Percentiles rank a stretch among this genome's conserved stretches.
phyloP scores from a whole-genome alignment of 2,888 invertebrate species.

The Hoplodrina blanda region DNA sequence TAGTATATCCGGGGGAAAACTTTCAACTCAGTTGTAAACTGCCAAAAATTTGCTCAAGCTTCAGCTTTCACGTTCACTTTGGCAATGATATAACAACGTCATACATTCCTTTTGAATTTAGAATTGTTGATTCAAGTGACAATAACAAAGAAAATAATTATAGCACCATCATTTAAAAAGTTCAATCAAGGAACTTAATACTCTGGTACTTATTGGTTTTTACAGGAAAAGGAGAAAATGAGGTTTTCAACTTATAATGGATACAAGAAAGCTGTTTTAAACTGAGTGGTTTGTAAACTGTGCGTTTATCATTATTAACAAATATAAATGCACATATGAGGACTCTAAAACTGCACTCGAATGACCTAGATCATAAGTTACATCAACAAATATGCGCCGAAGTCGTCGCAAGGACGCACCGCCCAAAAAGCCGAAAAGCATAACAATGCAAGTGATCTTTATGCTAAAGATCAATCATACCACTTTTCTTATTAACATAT shows the following conservation, averaged over 20 bases:
- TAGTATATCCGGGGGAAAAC: background rate
- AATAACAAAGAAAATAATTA: background rate
- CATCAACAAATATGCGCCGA: slow-evolving; percentile 39
- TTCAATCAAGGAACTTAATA: background rate
- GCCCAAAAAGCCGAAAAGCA: slow-evolving; percentile 75
- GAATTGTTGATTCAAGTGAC: slow-evolving; percentile 2
- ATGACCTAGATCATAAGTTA: slow-evolving; percentile 32
- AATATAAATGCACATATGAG: background rate
- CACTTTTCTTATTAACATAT: slow-evolving; percentile 74
- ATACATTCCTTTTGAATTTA: slow-evolving; percentile 29
- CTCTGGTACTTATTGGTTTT: background rate
- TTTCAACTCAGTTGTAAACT: background rate
- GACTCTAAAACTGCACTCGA: slow-evolving; percentile 10
- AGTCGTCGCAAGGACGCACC: slow-evolving; percentile 71
- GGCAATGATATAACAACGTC: slow-evolving; percentile 30
- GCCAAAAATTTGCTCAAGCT: slow-evolving; percentile 14
- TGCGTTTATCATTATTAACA: too few relatives aligned
- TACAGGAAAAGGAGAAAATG: background rate
- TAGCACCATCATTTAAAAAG: background rate
- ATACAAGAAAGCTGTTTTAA: background rate
- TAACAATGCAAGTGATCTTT: slow-evolving; percentile 85
- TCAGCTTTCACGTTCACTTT: slow-evolving; percentile 8
- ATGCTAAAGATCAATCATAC: slow-evolving; percentile 79
- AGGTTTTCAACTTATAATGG: background rate
- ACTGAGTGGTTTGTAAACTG: background rate